A percentile compares a stretch with the other conserved stretches of the same genome.
These are phyloP conservation scores for Habrosyne pyritoides DNA, from an alignment of 2,888 invertebrate species.

Conservation along the genomic window DNA sequence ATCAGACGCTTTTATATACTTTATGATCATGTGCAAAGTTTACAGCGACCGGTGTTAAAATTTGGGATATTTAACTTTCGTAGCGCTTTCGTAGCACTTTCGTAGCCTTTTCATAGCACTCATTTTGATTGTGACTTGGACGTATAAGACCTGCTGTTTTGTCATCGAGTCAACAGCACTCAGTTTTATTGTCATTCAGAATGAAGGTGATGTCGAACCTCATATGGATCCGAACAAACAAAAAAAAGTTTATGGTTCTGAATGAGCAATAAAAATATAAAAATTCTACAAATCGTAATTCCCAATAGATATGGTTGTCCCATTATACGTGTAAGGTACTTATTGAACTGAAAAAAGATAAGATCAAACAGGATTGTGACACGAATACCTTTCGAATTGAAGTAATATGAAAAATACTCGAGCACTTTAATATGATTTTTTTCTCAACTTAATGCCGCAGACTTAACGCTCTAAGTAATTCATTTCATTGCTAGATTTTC, in stretches of 20 bases:
- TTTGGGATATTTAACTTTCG: neutral
- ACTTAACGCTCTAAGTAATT: too few species aligned
- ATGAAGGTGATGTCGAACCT: slow-evolving; percentile 10
- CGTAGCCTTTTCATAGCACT: slow-evolving; percentile 38
- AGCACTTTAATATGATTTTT: slow-evolving; percentile 24
- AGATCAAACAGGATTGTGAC: slow-evolving; percentile 15
- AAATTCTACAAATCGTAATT: slow-evolving; percentile 27
- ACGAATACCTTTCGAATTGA: slow-evolving; percentile 27
- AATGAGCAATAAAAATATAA: slow-evolving; percentile 18
- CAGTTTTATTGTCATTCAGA: slow-evolving; percentile 36
- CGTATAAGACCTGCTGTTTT: slow-evolving; percentile 6
- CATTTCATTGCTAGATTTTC: neutral
- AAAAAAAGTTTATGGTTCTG: neutral
- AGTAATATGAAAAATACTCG: slow-evolving; percentile 28
- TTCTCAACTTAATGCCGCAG: slow-evolving; percentile 4
- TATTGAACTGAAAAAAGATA: slow-evolving; percentile 38
- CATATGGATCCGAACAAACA: slow-evolving; percentile 12
- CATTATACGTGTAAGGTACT: slow-evolving; percentile 14
- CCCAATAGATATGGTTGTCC: slow-evolving; percentile 25
- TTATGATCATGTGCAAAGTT: neutral
- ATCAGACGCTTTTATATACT: neutral
- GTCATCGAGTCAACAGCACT: slow-evolving; percentile 37
- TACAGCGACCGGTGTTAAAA: neutral
- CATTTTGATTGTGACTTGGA: slow-evolving; percentile 44
- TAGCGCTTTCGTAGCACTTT: neutral